These are phyloP conservation scores for Aythya baeri DNA, from an alignment of 2,113 vertebrate genomes.

Conservation along the genomic window DNA sequence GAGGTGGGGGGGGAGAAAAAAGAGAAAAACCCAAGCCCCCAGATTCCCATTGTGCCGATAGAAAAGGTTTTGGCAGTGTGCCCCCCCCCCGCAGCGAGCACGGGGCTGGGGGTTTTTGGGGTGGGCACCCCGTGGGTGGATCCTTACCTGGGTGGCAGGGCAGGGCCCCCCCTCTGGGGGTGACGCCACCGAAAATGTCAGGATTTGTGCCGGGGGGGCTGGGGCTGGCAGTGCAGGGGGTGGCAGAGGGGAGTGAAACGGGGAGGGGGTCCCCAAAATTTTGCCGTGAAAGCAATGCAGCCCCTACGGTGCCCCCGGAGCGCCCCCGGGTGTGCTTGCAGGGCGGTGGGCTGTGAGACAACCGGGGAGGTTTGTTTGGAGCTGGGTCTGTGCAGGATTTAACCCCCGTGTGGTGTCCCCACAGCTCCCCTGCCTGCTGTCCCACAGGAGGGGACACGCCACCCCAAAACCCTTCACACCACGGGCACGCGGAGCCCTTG, in stretches of 20 bases:
- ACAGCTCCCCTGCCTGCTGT: not conserved
- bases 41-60: not conserved
- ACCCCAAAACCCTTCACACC: not conserved
- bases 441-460: not conserved
- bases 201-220: not conserved
- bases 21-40: not conserved
- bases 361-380: not conserved
- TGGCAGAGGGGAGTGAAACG: not conserved
- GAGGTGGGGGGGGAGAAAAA: not conserved
- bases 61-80: constrained; percentile 11
- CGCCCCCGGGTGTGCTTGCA: not conserved
- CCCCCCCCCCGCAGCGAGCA: too few relatives aligned
- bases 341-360: not conserved
- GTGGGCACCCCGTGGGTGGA: not conserved
- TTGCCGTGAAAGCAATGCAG: constrained; percentile 72
- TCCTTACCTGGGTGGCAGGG: not conserved
- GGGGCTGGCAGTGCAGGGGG: too few relatives aligned
- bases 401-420: not conserved
- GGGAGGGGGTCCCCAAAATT: too few relatives aligned
- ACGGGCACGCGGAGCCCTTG: not conserved
- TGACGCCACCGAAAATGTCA: not conserved
- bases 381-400: not conserved
- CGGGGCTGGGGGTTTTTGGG: not conserved
- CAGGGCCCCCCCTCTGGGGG: not conserved
- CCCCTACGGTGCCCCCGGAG: not conserved